Evolutionary conservation across 1,140 invertebrate species (phyloP).

Genomic region (Heliconius nattereri): DNA sequence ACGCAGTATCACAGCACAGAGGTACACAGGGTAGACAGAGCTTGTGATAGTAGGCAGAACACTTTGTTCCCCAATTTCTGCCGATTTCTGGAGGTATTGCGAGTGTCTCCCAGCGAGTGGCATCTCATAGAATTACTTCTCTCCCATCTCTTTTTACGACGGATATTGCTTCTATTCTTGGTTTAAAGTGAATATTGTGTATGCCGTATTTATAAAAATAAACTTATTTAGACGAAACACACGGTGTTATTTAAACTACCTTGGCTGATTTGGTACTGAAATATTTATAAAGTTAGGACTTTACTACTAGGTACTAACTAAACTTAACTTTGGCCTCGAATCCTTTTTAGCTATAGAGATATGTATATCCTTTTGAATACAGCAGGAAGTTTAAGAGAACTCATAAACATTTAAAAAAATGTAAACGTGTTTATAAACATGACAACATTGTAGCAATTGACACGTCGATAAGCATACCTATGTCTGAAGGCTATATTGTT

Average conservation of each 20-base stretch:
- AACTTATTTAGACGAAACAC: neutral
- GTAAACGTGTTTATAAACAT: neutral
- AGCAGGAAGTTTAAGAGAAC: neutral
- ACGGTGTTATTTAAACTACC: neutral
- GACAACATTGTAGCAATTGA: neutral
- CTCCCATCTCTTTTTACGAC: neutral
- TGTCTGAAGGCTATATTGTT: neutral
- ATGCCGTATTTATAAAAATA: neutral
- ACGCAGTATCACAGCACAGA: too few relatives aligned
- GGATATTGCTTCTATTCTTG: neutral
- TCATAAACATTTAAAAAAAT: neutral
- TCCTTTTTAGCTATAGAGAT: too few relatives aligned
- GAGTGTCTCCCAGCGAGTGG: neutral
- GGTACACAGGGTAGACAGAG: too few relatives aligned
- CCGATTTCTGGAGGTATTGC: neutral
- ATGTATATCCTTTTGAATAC: too few relatives aligned
- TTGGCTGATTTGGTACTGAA: neutral
- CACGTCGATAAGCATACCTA: neutral
- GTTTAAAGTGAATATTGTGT: neutral
- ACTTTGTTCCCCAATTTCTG: too few relatives aligned
- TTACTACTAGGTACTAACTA: too few relatives aligned
- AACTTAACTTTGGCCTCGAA: too few relatives aligned
- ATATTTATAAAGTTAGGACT: neutral
- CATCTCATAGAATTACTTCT: neutral
- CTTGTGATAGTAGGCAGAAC: too few relatives aligned